Conservation (phyloP, 1,140 invertebrate genomes). For the Drosophila eugracilis region DNA sequence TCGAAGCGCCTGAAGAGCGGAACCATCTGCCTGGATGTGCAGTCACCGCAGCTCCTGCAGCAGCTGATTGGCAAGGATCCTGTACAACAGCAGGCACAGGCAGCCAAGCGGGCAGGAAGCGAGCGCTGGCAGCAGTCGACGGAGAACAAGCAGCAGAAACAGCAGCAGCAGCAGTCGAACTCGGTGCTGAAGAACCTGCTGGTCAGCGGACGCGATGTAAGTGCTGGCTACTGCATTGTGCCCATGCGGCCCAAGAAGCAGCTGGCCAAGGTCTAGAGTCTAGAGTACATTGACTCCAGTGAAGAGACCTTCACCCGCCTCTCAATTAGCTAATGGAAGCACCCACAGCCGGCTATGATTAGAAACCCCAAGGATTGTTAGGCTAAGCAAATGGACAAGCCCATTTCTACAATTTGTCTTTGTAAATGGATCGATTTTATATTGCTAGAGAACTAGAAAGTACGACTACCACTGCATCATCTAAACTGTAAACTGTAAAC, state of each 20-base stretch:
- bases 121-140: conserved; percentile 60
- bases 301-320: conserved; percentile 40
- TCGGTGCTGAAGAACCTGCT: conserved; percentile 94
- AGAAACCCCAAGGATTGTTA: conserved; percentile 51
- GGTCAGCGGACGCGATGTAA: conserved; percentile 95
- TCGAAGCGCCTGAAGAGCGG: conserved; percentile 76
- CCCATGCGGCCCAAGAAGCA: conserved; percentile 87
- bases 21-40: conserved; percentile 53
- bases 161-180: conserved; percentile 69
- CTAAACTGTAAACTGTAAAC: conserved; percentile 27
- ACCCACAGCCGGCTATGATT: conserved; percentile 52
- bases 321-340: conserved; percentile 50
- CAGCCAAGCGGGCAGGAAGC: conserved; percentile 46
- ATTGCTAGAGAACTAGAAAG: conserved; percentile 28
- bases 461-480: conserved; percentile 11
- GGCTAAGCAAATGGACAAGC: conserved; percentile 51
- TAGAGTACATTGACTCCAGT: conserved; percentile 40
- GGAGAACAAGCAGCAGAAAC: conserved; percentile 60
- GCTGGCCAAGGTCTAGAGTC: conserved; percentile 77
- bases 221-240: conserved; percentile 94
- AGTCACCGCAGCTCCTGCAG: conserved; percentile 71
- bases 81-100: conserved; percentile 35
- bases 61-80: conserved; percentile 66
- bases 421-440: conserved; percentile 85
- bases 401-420: conserved; percentile 76